Evolutionary conservation across 2,113 vertebrate species (phyloP).

Genomic region (Falco punctatus): DNA sequence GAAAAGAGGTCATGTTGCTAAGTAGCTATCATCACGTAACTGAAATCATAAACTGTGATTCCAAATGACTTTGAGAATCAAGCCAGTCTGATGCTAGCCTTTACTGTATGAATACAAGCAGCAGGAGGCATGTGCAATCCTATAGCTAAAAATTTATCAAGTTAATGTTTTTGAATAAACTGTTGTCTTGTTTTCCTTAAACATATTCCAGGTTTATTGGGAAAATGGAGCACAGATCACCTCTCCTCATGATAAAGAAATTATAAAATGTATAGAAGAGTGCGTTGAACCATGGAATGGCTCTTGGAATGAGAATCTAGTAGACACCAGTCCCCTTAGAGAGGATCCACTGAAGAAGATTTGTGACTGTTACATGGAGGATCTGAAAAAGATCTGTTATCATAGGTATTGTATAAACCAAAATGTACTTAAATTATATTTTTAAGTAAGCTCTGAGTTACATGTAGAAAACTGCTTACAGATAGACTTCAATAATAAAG

Average conservation of each 20-base stretch:
- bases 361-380: constrained; percentile 86
- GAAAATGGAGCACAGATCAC: constrained; percentile 91
- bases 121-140: not conserved
- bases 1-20: not conserved
- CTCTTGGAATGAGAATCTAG: constrained; percentile 88
- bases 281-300: constrained; percentile 88
- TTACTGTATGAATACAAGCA: not conserved
- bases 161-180: not conserved
- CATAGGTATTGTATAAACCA: constrained; percentile 78
- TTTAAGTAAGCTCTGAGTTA: not conserved
- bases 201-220: constrained; percentile 87
- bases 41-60: not conserved
- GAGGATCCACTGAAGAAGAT: constrained; percentile 86
- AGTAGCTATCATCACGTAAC: too few relatives aligned
- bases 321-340: constrained; percentile 80
- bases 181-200: not conserved
- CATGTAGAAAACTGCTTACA: not conserved
- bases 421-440: rapidly evolving
- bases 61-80: not conserved
- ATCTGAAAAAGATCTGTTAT: constrained; percentile 86
- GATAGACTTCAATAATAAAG: not conserved
- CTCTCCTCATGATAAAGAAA: constrained; percentile 90
- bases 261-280: constrained; percentile 88
- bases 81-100: not conserved
- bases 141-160: not conserved